phyloP scores from a whole-genome alignment of 2,888 invertebrate species.

The Hirtodrosophila confusa region DNA sequence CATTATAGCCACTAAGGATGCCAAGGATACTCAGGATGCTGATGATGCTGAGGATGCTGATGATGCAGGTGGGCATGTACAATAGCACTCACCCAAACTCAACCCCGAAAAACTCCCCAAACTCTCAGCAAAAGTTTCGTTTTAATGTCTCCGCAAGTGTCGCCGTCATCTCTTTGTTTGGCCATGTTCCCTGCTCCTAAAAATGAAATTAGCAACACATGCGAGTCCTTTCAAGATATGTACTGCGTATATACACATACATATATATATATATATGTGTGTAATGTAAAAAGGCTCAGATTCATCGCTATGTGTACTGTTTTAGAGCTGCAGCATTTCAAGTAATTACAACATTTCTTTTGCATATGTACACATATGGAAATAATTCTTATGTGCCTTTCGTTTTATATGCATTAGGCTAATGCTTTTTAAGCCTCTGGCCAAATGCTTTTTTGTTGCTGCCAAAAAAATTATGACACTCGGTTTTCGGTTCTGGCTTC shows the following conservation, averaged over 20 bases:
- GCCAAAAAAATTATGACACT: conserved; percentile 49
- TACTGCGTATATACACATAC: neutral
- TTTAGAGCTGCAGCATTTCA: conserved; percentile 44
- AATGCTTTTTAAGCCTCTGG: conserved; percentile 42
- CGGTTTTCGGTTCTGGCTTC: conserved; percentile 20
- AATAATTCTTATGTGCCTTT: conserved; percentile 41
- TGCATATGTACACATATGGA: conserved; percentile 26
- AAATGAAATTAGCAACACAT: conserved; percentile 74
- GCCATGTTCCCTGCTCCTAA: conserved; percentile 16
- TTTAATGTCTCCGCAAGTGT: conserved; percentile 68
- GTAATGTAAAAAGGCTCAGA: conserved; percentile 6
- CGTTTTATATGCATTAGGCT: conserved; percentile 38
- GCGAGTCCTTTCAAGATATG: conserved; percentile 45
- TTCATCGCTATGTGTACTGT: conserved; percentile 2
- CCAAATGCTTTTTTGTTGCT: conserved; percentile 37
- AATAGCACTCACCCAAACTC: too few relatives aligned
- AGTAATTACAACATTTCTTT: conserved; percentile 64
- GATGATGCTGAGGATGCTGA: conserved; percentile 13
- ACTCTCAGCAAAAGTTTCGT: conserved; percentile 56
- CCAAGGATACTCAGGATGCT: conserved; percentile 19
- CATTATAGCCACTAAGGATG: conserved; percentile 49
- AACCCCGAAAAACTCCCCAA: neutral
- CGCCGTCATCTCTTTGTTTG: conserved; percentile 29
- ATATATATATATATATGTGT: neutral
- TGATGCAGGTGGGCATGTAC: conserved; percentile 26